Base-by-base conservation (phyloP, 2,888 invertebrate species). In the Nipponacmea schrenckii region DNA sequence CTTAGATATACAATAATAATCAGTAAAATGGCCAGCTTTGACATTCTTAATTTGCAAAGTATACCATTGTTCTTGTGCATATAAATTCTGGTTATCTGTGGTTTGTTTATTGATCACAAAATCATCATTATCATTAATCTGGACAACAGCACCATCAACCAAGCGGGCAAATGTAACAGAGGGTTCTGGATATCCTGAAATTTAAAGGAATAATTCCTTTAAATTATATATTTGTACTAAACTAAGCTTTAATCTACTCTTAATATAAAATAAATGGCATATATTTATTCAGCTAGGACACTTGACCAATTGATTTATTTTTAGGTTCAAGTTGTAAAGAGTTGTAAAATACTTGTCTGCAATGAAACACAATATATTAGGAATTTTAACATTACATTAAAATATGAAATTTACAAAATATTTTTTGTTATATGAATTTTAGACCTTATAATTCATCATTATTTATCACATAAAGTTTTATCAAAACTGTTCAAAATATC, bases 41-140 rank as follows among this genome's bases (percentile, higher is more conserved):
- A 88, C 85, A 67, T 87, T 86, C 67, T 84, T 86, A 17, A 88
- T 84, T 48, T 82, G 80, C n/a, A 88, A 77, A 48, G 85, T 84
- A 74, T 85, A 86, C 87, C 87, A 87, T 26, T 81, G 76, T 67
- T 87, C 85, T 20, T 82, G 81, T 50, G 83, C 77, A 44, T 77
- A 74, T 8, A 87, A 69, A 31, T 77, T 77, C 69, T 82, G 80
- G 69, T 82, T 82, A 68, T 84, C 83, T 15, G 79, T 80, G 7
- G 83, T 81, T 78, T 85, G 81, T 67, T 86, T 83, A 70, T 84
- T 84, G 68, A 87, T 83, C 69, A 82, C 81, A 72, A 83, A 86
- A 70, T 84, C 83, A 73, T 86, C 85, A 71, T 85, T 80, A 65
- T 87, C 86, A 14, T 76, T 82, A 39, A 87, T 80, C n/a, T 75